phyloP scores from a whole-genome alignment of 1,140 invertebrate genomes.

The Drosophila ohnishii region DNA sequence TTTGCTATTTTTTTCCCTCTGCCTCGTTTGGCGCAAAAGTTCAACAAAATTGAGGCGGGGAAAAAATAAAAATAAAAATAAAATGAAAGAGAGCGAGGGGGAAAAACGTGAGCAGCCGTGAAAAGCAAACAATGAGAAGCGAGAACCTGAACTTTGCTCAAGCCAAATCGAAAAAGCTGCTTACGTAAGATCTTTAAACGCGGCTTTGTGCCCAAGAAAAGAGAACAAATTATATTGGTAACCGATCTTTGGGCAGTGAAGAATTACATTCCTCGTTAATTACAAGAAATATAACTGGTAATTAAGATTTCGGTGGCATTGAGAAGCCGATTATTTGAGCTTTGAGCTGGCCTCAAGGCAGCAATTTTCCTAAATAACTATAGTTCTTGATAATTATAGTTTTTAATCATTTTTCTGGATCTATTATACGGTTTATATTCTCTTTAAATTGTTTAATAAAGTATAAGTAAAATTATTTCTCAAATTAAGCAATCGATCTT shows the following conservation, averaged over 20 bases:
- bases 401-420: neutral
- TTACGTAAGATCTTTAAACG: slow-evolving; percentile 36
- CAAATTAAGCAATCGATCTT: neutral
- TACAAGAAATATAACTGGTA: slow-evolving; percentile 6
- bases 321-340: neutral
- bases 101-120: slow-evolving; percentile 53
- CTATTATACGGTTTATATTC: neutral
- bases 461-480: neutral
- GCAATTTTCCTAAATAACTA: neutral
- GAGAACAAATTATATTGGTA: slow-evolving; percentile 21
- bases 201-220: slow-evolving; percentile 19
- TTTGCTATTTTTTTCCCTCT: slow-evolving; percentile 44
- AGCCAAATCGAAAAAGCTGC: slow-evolving; percentile 30
- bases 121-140: slow-evolving; percentile 54
- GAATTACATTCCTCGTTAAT: slow-evolving; percentile 21
- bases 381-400: neutral
- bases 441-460: neutral
- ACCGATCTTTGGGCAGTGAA: slow-evolving; percentile 15
- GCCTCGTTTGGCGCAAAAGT: slow-evolving; percentile 60
- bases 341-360: neutral
- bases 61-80: slow-evolving; percentile 14
- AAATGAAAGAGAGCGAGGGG: slow-evolving; percentile 25
- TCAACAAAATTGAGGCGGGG: slow-evolving; percentile 53
- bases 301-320: slow-evolving; percentile 12
- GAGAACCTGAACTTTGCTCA: slow-evolving; percentile 44